A percentile compares a stretch with the other conserved stretches of the same genome.
phyloP scores from a whole-genome alignment of 2,797 vertebrate species.

The Euthynnus affinis region DNA sequence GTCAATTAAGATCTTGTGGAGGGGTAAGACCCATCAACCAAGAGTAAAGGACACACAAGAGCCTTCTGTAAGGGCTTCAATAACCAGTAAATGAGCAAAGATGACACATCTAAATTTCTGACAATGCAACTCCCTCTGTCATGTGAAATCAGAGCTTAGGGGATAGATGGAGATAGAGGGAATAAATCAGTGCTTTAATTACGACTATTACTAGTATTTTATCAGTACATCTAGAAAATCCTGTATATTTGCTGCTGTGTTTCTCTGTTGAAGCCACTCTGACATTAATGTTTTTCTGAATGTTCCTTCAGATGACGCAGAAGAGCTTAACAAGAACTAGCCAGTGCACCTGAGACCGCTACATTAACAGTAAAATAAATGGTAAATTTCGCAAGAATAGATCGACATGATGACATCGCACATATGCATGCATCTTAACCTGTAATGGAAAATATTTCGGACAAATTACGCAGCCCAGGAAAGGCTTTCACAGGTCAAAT shows the following conservation, averaged over 20 bases:
- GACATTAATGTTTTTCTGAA: constrained; percentile 53
- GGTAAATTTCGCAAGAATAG: constrained; percentile 3
- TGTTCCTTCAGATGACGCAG: constrained; percentile 57
- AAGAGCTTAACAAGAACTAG: constrained; percentile 60
- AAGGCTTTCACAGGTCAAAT: constrained; percentile 40
- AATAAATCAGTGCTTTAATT: not conserved
- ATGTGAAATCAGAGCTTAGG: not conserved
- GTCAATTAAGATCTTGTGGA: constrained; percentile 10
- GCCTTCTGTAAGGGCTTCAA: constrained; percentile 7
- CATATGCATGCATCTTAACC: constrained; percentile 52
- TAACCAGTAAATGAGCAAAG: not conserved
- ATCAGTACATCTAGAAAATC: not conserved
- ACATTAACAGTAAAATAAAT: not conserved
- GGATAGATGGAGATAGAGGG: not conserved
- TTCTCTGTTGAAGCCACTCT: constrained; percentile 53
- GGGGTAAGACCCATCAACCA: not conserved
- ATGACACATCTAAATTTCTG: not conserved
- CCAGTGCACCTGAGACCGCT: constrained; percentile 74
- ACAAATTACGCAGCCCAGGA: constrained; percentile 37
- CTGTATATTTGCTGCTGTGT: not conserved
- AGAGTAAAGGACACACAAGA: not conserved
- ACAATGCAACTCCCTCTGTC: not conserved
- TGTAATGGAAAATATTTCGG: constrained; percentile 63
- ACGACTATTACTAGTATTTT: not conserved
- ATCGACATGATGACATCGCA: constrained; percentile 42